phyloP scores from a whole-genome alignment of 2,797 vertebrate genomes.

The Phrynocephalus guinanensis region DNA sequence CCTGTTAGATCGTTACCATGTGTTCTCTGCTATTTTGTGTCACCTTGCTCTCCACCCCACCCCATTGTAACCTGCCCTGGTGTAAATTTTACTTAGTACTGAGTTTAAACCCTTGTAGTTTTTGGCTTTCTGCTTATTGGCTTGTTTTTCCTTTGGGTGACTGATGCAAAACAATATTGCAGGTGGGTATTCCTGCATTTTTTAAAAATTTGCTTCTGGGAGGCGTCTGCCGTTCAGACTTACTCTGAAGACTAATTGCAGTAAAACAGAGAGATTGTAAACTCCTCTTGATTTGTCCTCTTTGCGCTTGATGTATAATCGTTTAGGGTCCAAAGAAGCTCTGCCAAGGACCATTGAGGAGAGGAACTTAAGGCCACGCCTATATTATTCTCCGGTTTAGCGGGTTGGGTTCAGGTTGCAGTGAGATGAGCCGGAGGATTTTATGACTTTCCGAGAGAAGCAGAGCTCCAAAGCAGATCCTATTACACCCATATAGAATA shows the following conservation, averaged over 20 bases:
- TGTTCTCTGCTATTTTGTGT: too few species aligned
- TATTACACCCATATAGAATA: not conserved
- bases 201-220: not conserved
- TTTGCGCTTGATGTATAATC: not conserved
- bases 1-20: too few species aligned
- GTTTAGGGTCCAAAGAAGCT: not conserved
- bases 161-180: too few species aligned
- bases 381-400: not conserved
- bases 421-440: not conserved
- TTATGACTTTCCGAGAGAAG: not conserved
- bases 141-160: not conserved
- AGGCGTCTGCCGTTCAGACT: not conserved
- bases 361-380: not conserved
- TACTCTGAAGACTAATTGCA: not conserved
- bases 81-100: not conserved
- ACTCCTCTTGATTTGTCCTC: not conserved
- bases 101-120: not conserved
- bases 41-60: too few species aligned
- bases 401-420: not conserved
- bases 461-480: not conserved
- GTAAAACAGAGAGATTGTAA: not conserved
- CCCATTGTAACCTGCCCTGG: too few species aligned
- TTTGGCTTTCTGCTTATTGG: too few species aligned
- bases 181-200: not conserved
- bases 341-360: not conserved